Conservation (phyloP, 37 sponge, comb jelly and placozoan species). For the Chondrilla cf. caribensis region DNA sequence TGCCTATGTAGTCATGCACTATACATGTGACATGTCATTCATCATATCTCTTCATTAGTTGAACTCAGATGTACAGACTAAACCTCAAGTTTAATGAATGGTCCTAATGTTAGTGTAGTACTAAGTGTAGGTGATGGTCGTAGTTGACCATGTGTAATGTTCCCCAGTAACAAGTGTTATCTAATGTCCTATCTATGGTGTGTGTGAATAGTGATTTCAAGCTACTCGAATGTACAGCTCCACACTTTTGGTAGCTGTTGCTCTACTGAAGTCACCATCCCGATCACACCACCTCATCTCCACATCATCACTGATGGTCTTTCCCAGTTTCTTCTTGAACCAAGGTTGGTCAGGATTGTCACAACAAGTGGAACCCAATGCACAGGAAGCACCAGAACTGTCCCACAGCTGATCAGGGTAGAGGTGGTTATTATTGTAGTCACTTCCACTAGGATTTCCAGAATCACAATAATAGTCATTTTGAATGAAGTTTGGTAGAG, state of each 20-base stretch:
- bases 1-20: not conserved
- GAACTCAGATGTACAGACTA: too few species aligned
- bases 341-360: constrained; percentile 26
- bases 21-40: too few species aligned
- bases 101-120: too few species aligned
- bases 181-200: too few species aligned
- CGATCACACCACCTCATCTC: constrained; percentile 5
- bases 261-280: not conserved
- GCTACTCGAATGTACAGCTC: constrained; percentile 15
- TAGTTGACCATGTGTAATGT: too few species aligned
- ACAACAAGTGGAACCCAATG: constrained; percentile 15
- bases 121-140: too few species aligned
- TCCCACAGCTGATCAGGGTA: constrained; percentile 9
- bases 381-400: constrained; percentile 16
- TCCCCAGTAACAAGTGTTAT: too few species aligned
- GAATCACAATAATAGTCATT: constrained; percentile 19
- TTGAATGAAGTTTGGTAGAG: not conserved
- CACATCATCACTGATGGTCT: not conserved
- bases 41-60: too few species aligned
- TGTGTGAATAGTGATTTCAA: not conserved
- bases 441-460: constrained; percentile 6
- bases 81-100: too few species aligned
- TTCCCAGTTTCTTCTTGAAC: constrained; percentile 21
- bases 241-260: constrained; percentile 1
- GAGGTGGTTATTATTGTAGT: not conserved